Percentiles rank a stretch among this genome's conserved stretches.
Evolutionary conservation across 2,113 vertebrate genomes (phyloP).

Genomic region (Campylorhamphus procurvoides): DNA sequence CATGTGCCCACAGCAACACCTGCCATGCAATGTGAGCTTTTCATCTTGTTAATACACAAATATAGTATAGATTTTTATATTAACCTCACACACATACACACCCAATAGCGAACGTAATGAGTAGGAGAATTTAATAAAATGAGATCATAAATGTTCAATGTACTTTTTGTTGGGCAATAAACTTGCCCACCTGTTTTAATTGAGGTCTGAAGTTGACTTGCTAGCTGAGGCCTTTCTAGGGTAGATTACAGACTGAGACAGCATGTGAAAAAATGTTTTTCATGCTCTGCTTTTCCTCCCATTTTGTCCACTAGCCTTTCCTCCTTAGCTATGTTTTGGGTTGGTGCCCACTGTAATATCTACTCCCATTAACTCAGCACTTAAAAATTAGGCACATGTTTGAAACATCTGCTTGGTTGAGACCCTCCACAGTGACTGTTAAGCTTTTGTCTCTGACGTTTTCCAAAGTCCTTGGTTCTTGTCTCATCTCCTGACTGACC

Average conservation of each 20-base stretch:
- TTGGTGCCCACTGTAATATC: constrained; percentile 1
- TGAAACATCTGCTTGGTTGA: constrained; percentile 36
- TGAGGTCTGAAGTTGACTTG: constrained; percentile 25
- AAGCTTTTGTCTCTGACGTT: neutral
- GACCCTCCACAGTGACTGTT: constrained; percentile 10
- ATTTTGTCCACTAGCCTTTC: neutral
- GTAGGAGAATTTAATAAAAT: constrained; percentile 16
- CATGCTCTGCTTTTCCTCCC: neutral
- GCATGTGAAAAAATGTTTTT: neutral
- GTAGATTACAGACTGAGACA: neutral
- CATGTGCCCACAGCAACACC: constrained; percentile 54
- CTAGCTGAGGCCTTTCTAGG: neutral
- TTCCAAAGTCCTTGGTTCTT: neutral
- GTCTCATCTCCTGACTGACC: neutral
- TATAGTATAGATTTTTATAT: neutral
- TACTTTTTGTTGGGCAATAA: constrained; percentile 28
- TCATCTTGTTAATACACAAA: constrained; percentile 11
- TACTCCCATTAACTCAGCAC: neutral
- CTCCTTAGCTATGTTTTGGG: neutral
- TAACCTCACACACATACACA: neutral
- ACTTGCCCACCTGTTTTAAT: neutral
- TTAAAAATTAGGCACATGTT: neutral
- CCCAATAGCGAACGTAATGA: neutral
- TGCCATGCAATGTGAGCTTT: constrained; percentile 63
- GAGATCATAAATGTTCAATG: constrained; percentile 3